Percentiles rank a stretch among this genome's conserved stretches.
Conservation (phyloP, 2,797 vertebrate genomes). For the Lepidocolaptes lacrymiger region DNA sequence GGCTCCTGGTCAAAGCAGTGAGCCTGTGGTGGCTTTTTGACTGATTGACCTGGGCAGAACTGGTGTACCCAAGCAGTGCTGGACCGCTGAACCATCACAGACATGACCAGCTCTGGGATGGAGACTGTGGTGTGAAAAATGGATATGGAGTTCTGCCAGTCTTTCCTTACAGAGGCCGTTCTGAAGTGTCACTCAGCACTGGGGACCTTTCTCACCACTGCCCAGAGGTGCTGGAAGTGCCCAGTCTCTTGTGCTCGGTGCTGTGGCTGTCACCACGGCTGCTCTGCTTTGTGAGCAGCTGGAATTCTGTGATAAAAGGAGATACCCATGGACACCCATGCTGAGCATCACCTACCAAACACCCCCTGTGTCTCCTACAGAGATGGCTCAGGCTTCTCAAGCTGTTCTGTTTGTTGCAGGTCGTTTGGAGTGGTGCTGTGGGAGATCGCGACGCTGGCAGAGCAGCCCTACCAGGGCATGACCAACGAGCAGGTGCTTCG, state of each 20-base stretch:
- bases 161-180: neutral
- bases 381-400: neutral
- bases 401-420: slow-evolving; percentile 49
- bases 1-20: neutral
- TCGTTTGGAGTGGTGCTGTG: slow-evolving; percentile 95
- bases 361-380: neutral
- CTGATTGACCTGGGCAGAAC: neutral
- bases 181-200: neutral
- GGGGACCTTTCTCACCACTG: neutral
- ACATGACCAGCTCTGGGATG: neutral
- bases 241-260: neutral
- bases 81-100: neutral
- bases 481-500: slow-evolving; percentile 98
- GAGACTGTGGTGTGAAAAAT: neutral
- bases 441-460: slow-evolving; percentile 95
- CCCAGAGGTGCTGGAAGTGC: neutral
- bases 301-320: neutral
- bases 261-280: neutral
- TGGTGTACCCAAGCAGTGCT: neutral
- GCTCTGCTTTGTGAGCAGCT: neutral
- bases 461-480: slow-evolving; percentile 98
- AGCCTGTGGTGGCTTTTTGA: neutral
- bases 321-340: too few species aligned
- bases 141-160: neutral
- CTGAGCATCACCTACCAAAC: neutral